Evolutionary conservation across 2,113 vertebrate genomes (phyloP), one percentile per base, ranked within the genome.

Genomic region (Desmodus rotundus): DNA sequence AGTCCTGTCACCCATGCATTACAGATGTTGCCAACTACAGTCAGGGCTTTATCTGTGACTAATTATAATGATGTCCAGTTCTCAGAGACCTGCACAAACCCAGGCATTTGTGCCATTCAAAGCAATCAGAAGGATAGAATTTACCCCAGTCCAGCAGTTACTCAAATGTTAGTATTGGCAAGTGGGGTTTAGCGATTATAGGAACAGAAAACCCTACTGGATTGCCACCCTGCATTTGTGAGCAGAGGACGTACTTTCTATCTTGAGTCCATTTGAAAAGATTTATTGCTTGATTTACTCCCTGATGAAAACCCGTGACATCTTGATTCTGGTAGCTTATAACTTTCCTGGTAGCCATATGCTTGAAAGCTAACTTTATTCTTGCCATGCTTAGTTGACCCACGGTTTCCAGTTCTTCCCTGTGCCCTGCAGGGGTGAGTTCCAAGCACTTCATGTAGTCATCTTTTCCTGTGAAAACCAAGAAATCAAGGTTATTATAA

Each of bases 291-390:
- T 87, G 81, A 93, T 78, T 63, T 95, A 65, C 22, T 88, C 68
- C 41, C 38, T n/a, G 88, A 72, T 72, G 90, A 94, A 86, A 93
- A 14, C 81, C 24, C 77, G 47, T 84, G 87, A 94, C 81, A 87
- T 72, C 93, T 93, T 94, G 89, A 93, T 96, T 93, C 95, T 80
- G 50, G 43, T 47, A 24, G 83, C 61, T 68, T 82, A 4, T 78
- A 86, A 78, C 61, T 91, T 95, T 95, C 92, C 89, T 94, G 82
- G 68, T 97, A 89, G 87, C 85, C 90, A 83, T 63, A 19, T 85
- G 67, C 78, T 92, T 12, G 3, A 22, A 61, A 65, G 92, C 73
- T 91, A 70, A 89, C 93, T 91, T 91, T 95, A 70, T 85, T 85
- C 65, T 81, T 56, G 33, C 61, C 31, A 13, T 74, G 14, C 54